These are phyloP conservation scores for Ariolimax columbianus DNA, from an alignment of 2,888 invertebrate species.

Conservation along the genomic window DNA sequence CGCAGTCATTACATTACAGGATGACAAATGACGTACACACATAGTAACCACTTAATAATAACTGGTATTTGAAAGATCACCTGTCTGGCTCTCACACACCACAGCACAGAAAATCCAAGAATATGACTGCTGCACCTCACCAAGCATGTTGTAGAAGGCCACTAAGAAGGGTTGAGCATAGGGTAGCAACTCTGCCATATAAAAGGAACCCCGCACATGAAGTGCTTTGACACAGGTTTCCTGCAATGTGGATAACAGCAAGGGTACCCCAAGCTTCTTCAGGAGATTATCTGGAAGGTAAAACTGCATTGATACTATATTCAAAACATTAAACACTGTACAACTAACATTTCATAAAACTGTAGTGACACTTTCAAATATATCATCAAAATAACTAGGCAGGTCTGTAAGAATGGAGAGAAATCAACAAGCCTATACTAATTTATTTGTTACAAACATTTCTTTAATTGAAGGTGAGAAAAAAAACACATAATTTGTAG, in stretches of 20 bases:
- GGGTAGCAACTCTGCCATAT: neutral
- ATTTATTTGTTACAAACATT: no score
- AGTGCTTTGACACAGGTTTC: neutral
- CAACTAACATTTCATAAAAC: neutral
- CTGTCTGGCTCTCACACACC: neutral
- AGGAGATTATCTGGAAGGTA: neutral
- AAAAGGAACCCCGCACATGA: neutral
- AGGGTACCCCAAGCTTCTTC: neutral
- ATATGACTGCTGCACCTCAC: neutral
- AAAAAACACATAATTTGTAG: no score
- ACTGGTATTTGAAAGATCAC: neutral
- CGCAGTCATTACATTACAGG: neutral
- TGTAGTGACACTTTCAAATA: neutral
- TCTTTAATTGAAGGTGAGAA: no score
- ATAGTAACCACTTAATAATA: neutral
- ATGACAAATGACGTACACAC: neutral
- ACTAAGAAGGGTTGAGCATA: no score
- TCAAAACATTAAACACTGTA: neutral
- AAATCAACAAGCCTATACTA: no score
- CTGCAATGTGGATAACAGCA: neutral
- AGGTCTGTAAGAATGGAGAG: no score
- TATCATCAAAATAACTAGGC: neutral
- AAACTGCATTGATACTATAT: neutral
- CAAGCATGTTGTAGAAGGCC: no score
- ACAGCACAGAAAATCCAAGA: no score